Percentiles rank a stretch among this genome's conserved stretches.
These are phyloP conservation scores for Zaprionus capensis DNA, from an alignment of 1,140 invertebrate genomes.

Conservation along the genomic window DNA sequence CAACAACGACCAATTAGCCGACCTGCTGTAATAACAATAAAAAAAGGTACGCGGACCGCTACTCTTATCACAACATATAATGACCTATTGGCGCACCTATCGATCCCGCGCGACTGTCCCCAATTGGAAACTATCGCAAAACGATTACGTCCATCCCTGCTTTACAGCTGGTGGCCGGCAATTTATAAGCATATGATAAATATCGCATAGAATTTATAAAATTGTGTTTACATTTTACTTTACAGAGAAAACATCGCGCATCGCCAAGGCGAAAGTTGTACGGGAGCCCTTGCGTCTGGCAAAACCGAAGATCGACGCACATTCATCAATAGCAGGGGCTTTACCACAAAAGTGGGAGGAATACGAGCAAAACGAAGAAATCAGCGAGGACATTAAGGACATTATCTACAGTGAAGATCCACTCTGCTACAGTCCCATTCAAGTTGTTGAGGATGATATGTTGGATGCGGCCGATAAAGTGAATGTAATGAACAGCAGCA, in stretches of 20 bases:
- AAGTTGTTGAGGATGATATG: slow-evolving; percentile 69
- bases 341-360: slow-evolving; percentile 75
- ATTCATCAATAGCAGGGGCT: slow-evolving; percentile 49
- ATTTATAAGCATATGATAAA: slow-evolving; percentile 42
- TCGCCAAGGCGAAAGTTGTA: slow-evolving; percentile 58
- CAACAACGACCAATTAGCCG: slow-evolving; percentile 33
- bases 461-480: slow-evolving; percentile 54
- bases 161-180: slow-evolving; percentile 41
- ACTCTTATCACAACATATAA: slow-evolving; percentile 17
- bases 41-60: slow-evolving; percentile 60
- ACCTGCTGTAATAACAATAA: slow-evolving; percentile 51
- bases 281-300: slow-evolving; percentile 58
- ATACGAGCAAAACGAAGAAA: slow-evolving; percentile 70
- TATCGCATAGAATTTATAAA: slow-evolving; percentile 25
- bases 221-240: slow-evolving; percentile 30
- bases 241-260: slow-evolving; percentile 69
- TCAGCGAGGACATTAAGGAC: slow-evolving; percentile 70
- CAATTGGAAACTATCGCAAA: slow-evolving; percentile 65
- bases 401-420: slow-evolving; percentile 75
- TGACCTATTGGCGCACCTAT: slow-evolving; percentile 58
- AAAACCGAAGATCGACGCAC: slow-evolving; percentile 60
- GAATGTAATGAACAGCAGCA: slow-evolving; percentile 36
- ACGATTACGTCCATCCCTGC: slow-evolving; percentile 51
- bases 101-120: slow-evolving; percentile 56
- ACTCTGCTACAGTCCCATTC: slow-evolving; percentile 73